Base-by-base conservation (phyloP, 2,888 invertebrate species). In the Lacanobia wlatinum region DNA sequence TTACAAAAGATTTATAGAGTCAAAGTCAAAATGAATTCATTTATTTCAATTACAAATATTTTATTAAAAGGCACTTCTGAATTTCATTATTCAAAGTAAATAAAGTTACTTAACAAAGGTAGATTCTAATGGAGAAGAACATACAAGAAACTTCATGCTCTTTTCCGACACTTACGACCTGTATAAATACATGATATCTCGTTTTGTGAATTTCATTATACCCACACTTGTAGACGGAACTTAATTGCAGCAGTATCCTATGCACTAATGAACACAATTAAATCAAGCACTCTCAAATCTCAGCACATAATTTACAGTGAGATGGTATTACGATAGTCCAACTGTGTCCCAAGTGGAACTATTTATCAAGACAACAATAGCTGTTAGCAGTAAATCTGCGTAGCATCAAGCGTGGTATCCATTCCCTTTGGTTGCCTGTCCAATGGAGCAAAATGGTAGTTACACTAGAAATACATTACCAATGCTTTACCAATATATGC, bases 401-500 rank as follows among this genome's bases (percentile, higher is more conserved):
- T 48, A 48, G 28, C n/a, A 21, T 4, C 12, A 21, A n/a, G 23
- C 23, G 50, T 69, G 3, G 28, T 12, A 69, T 28, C 10, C 7
- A 68, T 38, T 38, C 5, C 23, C 40, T 69, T 28, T 23, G 18
- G 18, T 46, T 38, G 2, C 18, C 21, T 9, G 21, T 4, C 18
- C 21, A 14, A 34, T 67, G 34, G 7, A 48, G 23, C 14, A 14
- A 34, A 48, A 38, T 23, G 48, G 9, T 21, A 53, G 28, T 2
- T 4, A 28, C 2, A 28, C 4, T 3, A 28, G 4, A 21, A 40
- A 52, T 68, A 52, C n/a, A 21, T 52, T 69, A 40, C 21, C 28
- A 28, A 28, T 14, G n/a, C 28, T 43, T 69, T 69, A 21, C 50
- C 40, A 69, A 68, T 67, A 68, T 34, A 69, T 53, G n/a, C 12